phyloP scores from a whole-genome alignment of 2,113 vertebrate species.

The Oryctolagus cuniculus region DNA sequence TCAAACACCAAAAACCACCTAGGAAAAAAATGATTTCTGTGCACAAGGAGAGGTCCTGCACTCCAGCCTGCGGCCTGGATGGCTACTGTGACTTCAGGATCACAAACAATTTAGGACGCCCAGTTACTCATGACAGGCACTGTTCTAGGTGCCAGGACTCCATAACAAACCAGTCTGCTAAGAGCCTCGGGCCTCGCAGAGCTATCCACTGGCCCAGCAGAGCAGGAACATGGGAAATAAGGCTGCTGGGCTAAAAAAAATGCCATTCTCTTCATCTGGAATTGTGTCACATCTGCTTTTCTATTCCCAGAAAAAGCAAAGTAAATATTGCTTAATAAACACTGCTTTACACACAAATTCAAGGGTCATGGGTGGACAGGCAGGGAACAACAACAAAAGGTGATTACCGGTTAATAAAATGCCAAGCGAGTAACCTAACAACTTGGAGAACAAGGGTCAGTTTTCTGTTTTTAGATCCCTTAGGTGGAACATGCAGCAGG shows the following conservation, averaged over 20 bases:
- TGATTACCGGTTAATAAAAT: neutral
- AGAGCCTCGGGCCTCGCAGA: neutral
- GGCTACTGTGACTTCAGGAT: slow-evolving; percentile 26
- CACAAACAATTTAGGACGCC: neutral
- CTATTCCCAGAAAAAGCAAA: neutral
- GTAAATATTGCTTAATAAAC: slow-evolving; percentile 58
- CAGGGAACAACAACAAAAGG: neutral
- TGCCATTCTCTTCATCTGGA: slow-evolving; percentile 22
- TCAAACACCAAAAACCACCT: neutral
- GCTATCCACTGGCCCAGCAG: neutral
- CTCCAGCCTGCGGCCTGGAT: neutral
- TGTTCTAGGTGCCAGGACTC: neutral
- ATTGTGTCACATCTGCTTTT: neutral
- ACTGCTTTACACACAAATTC: slow-evolving; percentile 44
- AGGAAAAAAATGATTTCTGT: neutral
- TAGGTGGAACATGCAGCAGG: neutral
- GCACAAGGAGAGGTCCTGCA: neutral
- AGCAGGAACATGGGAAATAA: neutral
- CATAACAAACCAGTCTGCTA: neutral
- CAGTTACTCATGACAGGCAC: neutral
- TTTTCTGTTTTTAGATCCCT: neutral
- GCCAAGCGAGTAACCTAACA: neutral
- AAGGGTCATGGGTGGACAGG: neutral
- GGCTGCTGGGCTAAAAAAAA: neutral
- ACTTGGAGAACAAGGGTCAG: neutral